A percentile compares a stretch with the other conserved stretches of the same genome.
Conservation (phyloP, 2,113 vertebrate species). For the Lepus americanus region DNA sequence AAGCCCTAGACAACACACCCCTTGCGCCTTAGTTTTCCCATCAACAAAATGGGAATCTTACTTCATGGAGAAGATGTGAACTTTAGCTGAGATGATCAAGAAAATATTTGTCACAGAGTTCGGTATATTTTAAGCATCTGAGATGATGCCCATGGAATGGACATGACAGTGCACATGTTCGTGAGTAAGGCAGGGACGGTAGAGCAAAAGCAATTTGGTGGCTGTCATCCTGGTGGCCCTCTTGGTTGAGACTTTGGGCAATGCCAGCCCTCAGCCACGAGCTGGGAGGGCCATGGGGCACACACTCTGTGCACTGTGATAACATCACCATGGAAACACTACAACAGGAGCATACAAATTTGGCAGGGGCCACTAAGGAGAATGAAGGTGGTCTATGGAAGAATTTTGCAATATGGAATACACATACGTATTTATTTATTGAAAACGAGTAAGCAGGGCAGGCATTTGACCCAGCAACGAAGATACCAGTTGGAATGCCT, state of each 20-base stretch:
- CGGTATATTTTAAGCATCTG: too few species aligned
- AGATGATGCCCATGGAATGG: background rate
- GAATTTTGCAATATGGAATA: background rate
- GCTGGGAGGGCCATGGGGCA: background rate
- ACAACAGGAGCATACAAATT: background rate
- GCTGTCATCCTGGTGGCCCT: background rate
- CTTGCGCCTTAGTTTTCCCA: background rate
- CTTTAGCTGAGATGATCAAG: background rate
- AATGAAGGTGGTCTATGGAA: background rate
- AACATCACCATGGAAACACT: background rate
- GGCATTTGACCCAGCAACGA: too few species aligned
- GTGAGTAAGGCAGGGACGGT: background rate
- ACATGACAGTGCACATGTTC: accelerated
- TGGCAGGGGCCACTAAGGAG: background rate
- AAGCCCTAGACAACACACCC: background rate
- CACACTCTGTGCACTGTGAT: background rate
- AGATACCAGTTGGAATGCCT: too few species aligned
- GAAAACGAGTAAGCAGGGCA: background rate
- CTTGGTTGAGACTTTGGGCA: background rate
- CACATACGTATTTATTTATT: background rate
- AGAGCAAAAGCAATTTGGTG: background rate
- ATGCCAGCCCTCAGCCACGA: background rate
- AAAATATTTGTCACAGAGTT: background rate
- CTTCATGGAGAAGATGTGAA: background rate
- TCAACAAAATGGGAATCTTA: background rate